Percentiles rank a stretch among this genome's conserved stretches.
These are phyloP conservation scores for Cochlearius cochlearius DNA, from an alignment of 2,113 vertebrate genomes.

Conservation along the genomic window DNA sequence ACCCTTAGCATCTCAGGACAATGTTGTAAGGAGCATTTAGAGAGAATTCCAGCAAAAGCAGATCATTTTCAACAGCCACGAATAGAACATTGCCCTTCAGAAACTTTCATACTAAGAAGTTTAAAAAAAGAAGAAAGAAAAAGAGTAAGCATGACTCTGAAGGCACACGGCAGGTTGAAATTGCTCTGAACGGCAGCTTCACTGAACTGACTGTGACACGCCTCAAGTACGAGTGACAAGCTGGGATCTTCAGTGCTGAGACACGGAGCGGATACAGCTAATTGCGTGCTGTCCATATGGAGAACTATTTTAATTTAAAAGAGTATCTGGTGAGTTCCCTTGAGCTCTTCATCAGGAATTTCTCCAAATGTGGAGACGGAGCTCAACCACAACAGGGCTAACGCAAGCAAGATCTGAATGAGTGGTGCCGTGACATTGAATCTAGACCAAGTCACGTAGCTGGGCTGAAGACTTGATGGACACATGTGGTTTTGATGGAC, in stretches of 20 bases:
- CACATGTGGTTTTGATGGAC: not conserved
- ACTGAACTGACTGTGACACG: not conserved
- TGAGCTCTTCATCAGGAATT: not conserved
- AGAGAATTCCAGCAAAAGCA: not conserved
- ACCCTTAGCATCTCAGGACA: not conserved
- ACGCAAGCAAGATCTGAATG: not conserved
- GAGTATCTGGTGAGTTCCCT: not conserved
- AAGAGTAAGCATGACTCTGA: not conserved
- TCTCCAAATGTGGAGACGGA: not conserved
- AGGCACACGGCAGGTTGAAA: not conserved
- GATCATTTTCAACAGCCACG: not conserved
- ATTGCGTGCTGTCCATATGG: not conserved
- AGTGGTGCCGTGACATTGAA: not conserved
- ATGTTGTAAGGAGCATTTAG: not conserved
- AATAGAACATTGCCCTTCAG: not conserved
- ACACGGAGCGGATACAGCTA: not conserved
- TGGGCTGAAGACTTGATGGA: not conserved
- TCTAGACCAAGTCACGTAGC: not conserved
- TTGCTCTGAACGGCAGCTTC: not conserved
- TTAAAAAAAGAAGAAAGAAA: not conserved
- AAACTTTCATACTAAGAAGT: not conserved
- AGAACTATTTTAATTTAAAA: not conserved
- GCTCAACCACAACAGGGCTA: not conserved
- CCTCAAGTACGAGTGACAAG: not conserved
- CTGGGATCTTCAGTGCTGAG: not conserved